Evolutionary conservation across 2,888 invertebrate genomes (phyloP).

Genomic region (Dolichomitus sp.): DNA sequence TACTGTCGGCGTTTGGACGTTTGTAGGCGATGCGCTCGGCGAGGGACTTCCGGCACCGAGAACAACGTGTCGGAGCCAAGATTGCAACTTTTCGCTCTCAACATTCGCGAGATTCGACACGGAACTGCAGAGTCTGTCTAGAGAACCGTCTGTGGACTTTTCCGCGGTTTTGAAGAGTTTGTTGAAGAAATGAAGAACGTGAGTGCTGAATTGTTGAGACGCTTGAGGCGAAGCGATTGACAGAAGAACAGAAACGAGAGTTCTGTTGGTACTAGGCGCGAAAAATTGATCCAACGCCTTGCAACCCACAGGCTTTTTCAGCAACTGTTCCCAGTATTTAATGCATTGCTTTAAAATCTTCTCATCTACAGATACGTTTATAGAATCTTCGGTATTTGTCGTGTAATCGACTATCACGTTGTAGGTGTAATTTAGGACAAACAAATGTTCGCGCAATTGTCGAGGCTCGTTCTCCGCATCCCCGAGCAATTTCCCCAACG

Average conservation of each 20-base stretch:
- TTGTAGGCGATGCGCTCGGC: constrained; percentile 86
- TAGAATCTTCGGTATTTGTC: constrained; percentile 80
- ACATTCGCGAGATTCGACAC: constrained; percentile 90
- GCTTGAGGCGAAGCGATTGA: constrained; percentile 93
- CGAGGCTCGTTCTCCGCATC: constrained; percentile 90
- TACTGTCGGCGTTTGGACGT: constrained; percentile 87
- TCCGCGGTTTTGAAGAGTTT: constrained; percentile 89
- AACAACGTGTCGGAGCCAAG: constrained; percentile 90
- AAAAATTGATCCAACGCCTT: constrained; percentile 95
- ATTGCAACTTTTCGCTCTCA: constrained; percentile 89
- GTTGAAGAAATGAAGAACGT: constrained; percentile 94
- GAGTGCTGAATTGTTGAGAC: constrained; percentile 91
- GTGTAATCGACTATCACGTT: constrained; percentile 90
- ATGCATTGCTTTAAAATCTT: constrained; percentile 90
- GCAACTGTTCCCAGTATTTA: constrained; percentile 94
- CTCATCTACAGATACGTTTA: constrained; percentile 87
- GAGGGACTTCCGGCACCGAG: constrained; percentile 87
- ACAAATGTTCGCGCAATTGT: constrained; percentile 89
- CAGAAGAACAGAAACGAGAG: constrained; percentile 92
- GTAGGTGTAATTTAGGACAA: constrained; percentile 90
- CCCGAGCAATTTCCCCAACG: constrained; percentile 89
- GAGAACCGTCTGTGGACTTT: constrained; percentile 87
- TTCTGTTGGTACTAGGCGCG: constrained; percentile 89
- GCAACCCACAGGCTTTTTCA: constrained; percentile 94
- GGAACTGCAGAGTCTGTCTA: constrained; percentile 90